phyloP scores from a whole-genome alignment of 2,888 invertebrate genomes.

The Crocallis elinguaria region DNA sequence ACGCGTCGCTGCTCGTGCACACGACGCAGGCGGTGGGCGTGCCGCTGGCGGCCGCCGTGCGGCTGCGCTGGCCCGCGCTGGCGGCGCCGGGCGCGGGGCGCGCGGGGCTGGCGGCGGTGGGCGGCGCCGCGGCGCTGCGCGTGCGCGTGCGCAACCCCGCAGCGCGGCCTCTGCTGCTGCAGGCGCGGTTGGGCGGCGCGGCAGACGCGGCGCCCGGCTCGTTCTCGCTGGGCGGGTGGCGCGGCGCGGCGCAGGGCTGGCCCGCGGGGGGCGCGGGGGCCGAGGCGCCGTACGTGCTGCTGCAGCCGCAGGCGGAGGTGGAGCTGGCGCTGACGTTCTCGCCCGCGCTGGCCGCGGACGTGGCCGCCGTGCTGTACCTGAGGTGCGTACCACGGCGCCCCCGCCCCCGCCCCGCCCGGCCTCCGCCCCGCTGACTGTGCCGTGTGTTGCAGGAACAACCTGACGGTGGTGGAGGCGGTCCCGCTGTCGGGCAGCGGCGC shows the following conservation, averaged over 20 bases:
- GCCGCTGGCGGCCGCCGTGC: conserved; percentile 3
- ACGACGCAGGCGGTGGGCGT: conserved; percentile 70
- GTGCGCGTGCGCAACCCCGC: conserved; percentile 90
- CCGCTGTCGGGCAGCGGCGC: conserved; percentile 94
- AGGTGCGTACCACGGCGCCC: conserved; percentile 46
- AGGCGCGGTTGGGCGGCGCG: conserved; percentile 79
- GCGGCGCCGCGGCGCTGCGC: conserved; percentile 84
- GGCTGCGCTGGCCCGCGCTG: conserved; percentile 21
- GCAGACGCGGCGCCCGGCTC: conserved; percentile 36
- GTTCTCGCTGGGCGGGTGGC: conserved; percentile 57
- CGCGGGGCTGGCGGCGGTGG: conserved; percentile 45
- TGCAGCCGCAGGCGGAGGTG: conserved; percentile 84
- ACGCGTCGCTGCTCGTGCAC: conserved; percentile 75
- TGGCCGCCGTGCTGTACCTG: conserved; percentile 81
- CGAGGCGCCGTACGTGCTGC: conserved; percentile 61
- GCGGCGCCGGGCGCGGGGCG: conserved; percentile 11
- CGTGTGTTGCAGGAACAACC: conserved; percentile 94
- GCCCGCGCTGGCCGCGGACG: conserved; percentile 67
- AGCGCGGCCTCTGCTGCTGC: conserved; percentile 88
- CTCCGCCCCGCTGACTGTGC: conserved; percentile 90
- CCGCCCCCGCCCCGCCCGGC: conserved; percentile 82
- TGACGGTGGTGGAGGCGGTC: conserved; percentile 95
- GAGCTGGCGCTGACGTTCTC: conserved; percentile 77
- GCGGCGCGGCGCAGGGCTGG: conserved; percentile 41
- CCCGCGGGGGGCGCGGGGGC: conserved; percentile 7